A percentile compares a stretch with the other conserved stretches of the same genome.
Evolutionary conservation across 2,888 invertebrate species (phyloP).

Genomic region (Euclidia mi): DNA sequence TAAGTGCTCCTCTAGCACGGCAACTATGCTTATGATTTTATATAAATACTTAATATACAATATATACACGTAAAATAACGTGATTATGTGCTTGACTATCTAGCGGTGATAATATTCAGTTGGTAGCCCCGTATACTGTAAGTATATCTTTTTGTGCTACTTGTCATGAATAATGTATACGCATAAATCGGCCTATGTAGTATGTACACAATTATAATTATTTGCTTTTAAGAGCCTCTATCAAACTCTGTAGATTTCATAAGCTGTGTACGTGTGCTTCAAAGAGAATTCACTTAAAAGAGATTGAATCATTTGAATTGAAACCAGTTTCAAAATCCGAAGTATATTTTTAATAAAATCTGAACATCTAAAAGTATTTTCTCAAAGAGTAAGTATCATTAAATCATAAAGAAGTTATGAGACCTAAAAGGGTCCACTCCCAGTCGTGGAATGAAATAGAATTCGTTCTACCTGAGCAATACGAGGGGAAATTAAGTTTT

Average conservation of each 20-base stretch:
- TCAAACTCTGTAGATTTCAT: too few species aligned
- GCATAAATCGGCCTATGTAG: conserved; percentile 30
- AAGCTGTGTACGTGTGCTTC: too few species aligned
- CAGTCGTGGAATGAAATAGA: conserved; percentile 42
- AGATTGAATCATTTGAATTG: too few species aligned
- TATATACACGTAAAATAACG: conserved; percentile 1
- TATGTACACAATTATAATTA: conserved; percentile 17
- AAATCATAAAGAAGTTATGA: conserved; percentile 39
- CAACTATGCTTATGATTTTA: too few species aligned
- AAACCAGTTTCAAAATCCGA: conserved; percentile 8
- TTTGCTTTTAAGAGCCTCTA: conserved; percentile 13
- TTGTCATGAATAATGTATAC: conserved; percentile 43
- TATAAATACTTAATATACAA: not conserved
- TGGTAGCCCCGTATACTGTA: conserved; percentile 16
- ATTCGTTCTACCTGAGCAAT: conserved; percentile 58
- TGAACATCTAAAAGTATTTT: conserved; percentile 22
- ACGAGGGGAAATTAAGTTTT: conserved; percentile 68
- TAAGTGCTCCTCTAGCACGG: too few species aligned
- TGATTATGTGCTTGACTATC: not conserved
- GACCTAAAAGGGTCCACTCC: conserved; percentile 42
- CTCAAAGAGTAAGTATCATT: conserved; percentile 30
- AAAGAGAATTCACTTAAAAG: too few species aligned
- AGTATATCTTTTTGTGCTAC: conserved; percentile 37
- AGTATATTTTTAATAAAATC: conserved; percentile 14
- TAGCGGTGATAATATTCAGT: conserved; percentile 37